Evolutionary conservation across 2,797 vertebrate genomes (phyloP), one percentile per base, ranked within the genome.

Genomic region (Lates japonicus): DNA sequence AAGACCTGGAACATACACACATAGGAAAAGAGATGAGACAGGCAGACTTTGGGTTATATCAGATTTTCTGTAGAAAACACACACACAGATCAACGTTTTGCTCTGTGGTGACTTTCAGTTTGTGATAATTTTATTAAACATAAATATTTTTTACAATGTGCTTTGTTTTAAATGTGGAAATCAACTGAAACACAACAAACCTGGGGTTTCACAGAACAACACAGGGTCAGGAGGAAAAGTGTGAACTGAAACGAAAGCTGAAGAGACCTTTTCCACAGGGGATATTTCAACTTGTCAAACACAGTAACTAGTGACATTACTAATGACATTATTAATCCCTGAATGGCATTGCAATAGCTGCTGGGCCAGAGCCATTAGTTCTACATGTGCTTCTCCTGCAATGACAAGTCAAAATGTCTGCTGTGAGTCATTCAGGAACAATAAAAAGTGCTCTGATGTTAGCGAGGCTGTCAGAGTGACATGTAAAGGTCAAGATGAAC

Each of bases 1-100:
- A 99, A 96, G 69, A 99, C 97, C 98, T 99, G 66, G 0, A 84
- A 85, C 12, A 88, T 39, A 80, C 46, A 48, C 48, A 79, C 48
- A 51, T 9, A 11, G 20, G 44, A 14, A 67, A 59, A 82, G 14
- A 72, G 5, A 72, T 42, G 29, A 81, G 19, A 17, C 41, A 5
- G 25, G 44, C 19, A 62, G 39, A 70, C 29, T 51, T n/a, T 20
- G 25, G 25, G 31, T 71, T 19, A 13, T n/a, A 76, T 73, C 7
- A 54, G n/a, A 25, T 73, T 83, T 51, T 67, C 41, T 51, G 29
- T n/a, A 59, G n/a, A 37, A 66, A 51, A 70, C 19, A 82, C 68
- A 68, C 16, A 39, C 39, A 39, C 10, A 39, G 29, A 35, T 14
- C 25, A 13, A 1, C 12, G 2, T 16, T 17, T 31, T 55, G 48